These are phyloP conservation scores for Styela plicata DNA, from an alignment of 23 tunicate species.

Conservation along the genomic window DNA sequence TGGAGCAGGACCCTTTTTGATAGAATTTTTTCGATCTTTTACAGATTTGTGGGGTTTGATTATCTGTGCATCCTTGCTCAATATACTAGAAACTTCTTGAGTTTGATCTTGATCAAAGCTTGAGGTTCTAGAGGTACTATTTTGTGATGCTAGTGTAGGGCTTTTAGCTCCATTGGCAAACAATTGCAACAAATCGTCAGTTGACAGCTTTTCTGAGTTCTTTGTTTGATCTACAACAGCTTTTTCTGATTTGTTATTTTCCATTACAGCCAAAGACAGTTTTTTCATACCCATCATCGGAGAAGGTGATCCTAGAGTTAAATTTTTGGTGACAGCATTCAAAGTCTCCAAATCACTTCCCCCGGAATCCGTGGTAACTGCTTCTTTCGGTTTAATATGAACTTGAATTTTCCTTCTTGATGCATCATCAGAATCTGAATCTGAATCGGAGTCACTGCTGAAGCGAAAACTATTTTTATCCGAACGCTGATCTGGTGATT, in stretches of 20 bases:
- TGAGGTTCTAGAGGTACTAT: neutral
- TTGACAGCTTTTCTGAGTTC: neutral
- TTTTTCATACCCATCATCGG: slow-evolving; percentile 41
- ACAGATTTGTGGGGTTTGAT: neutral
- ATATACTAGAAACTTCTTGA: neutral
- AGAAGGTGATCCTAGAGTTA: slow-evolving; percentile 58
- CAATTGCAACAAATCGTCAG: neutral
- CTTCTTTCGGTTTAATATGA: slow-evolving; percentile 78
- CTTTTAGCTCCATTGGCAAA: neutral
- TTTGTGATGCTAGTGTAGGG: neutral
- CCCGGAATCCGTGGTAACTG: slow-evolving; percentile 35
- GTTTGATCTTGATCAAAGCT: neutral
- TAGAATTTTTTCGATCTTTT: neutral
- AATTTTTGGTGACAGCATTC: slow-evolving; percentile 61
- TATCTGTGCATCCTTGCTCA: neutral
- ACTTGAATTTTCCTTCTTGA: slow-evolving; percentile 56
- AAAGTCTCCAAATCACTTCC: slow-evolving; percentile 53
- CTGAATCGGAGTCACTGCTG: slow-evolving; percentile 42
- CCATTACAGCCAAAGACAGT: neutral
- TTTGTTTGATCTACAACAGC: neutral
- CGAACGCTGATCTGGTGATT: slow-evolving; percentile 29
- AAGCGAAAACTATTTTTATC: slow-evolving; percentile 13
- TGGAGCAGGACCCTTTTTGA: slow-evolving; percentile 28
- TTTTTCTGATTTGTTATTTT: slow-evolving; percentile 6
- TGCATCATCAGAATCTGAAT: slow-evolving; percentile 74